phyloP scores from a whole-genome alignment of 2,113 vertebrate species.

The Coptodon bakossiorum region DNA sequence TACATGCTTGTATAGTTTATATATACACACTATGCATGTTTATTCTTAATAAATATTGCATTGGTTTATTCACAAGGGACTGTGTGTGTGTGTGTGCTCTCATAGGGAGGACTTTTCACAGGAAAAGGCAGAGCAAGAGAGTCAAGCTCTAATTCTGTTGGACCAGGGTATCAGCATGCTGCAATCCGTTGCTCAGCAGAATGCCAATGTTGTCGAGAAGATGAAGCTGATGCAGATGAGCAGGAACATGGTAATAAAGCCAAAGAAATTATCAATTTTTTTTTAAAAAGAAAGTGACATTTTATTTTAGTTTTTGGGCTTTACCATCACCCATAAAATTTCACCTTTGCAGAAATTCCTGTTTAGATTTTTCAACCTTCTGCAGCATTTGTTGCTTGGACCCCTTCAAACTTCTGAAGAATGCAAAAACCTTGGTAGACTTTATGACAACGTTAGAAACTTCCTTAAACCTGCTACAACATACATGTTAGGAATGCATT shows the following conservation, averaged over 20 bases:
- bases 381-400: neutral
- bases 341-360: neutral
- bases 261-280: rapidly evolving
- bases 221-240: conserved; percentile 70
- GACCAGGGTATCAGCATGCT: conserved; percentile 47
- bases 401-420: neutral
- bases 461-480: neutral
- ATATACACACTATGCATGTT: neutral
- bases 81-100: neutral
- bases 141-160: conserved; percentile 47
- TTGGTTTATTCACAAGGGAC: neutral
- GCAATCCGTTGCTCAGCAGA: conserved; percentile 32
- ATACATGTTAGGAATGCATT: neutral
- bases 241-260: conserved; percentile 59
- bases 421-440: neutral
- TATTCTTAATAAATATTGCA: neutral
- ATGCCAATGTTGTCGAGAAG: conserved; percentile 62
- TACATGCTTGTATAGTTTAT: neutral
- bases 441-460: neutral
- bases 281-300: rapidly evolving
- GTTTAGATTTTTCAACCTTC: neutral
- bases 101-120: conserved; percentile 24
- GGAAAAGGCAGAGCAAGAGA: conserved; percentile 49
- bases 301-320: neutral
- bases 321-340: neutral